A percentile compares a stretch with the other conserved stretches of the same genome.
phyloP scores from a whole-genome alignment of 1,140 invertebrate species.

The Leucophenga varia region DNA sequence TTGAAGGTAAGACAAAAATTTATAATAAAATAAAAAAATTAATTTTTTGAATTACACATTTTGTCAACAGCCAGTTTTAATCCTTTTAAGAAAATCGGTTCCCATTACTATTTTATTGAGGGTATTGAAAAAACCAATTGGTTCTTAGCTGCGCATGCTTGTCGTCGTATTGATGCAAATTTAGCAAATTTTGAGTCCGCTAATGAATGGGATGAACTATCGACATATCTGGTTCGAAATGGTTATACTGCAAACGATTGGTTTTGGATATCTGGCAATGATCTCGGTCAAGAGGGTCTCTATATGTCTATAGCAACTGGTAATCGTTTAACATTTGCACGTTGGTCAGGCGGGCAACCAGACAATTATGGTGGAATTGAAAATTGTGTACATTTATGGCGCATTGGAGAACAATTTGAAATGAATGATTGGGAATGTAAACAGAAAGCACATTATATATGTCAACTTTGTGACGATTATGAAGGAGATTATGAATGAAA shows the following conservation, averaged over 20 bases:
- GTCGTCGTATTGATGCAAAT: background rate
- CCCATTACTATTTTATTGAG: conserved; percentile 15
- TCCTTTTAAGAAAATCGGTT: too few species aligned
- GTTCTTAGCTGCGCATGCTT: conserved; percentile 14
- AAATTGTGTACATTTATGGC: conserved; percentile 27
- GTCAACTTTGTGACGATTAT: too few species aligned
- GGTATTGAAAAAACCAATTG: conserved; percentile 6
- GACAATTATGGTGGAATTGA: conserved; percentile 16
- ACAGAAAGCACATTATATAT: too few species aligned
- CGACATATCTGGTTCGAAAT: conserved; percentile 1
- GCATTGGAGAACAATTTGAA: too few species aligned
- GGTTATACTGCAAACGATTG: background rate
- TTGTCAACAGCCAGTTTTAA: too few species aligned
- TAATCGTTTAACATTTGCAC: background rate
- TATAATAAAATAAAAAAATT: conserved; percentile 8
- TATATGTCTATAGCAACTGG: conserved; percentile 21
- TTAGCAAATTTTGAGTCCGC: conserved; percentile 7
- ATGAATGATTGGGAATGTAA: too few species aligned
- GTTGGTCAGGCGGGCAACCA: conserved; percentile 11
- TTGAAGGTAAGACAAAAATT: background rate
- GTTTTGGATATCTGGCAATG: conserved; percentile 27
- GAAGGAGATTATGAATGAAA: too few species aligned
- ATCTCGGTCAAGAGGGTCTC: conserved; percentile 13
- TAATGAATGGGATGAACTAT: conserved; percentile 10
- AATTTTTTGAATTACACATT: background rate